Evolutionary conservation across 2,888 invertebrate genomes (phyloP).

Genomic region (Caenorhabditis angaria): DNA sequence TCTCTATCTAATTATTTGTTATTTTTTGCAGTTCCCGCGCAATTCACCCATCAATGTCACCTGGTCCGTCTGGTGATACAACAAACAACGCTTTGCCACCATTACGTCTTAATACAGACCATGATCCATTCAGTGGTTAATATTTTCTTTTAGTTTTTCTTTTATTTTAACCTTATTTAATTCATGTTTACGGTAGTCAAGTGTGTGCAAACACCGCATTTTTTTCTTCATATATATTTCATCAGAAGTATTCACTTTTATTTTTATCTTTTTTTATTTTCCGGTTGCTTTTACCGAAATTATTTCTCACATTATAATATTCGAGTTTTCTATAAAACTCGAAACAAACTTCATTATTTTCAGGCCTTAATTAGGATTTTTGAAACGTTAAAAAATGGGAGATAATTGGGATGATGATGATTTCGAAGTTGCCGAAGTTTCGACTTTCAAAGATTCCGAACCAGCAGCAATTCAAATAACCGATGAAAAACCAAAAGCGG

Average conservation of each 20-base stretch:
- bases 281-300: not conserved
- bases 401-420: slow-evolving; percentile 54
- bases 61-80: not conserved
- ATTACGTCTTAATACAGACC: slow-evolving; percentile 3
- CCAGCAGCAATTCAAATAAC: slow-evolving; percentile 14
- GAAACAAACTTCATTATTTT: not conserved
- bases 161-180: not conserved
- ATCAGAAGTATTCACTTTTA: slow-evolving; percentile 2
- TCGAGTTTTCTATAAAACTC: not conserved
- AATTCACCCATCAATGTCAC: not conserved
- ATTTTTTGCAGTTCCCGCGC: slow-evolving; percentile 17
- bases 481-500: slow-evolving; percentile 25
- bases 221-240: slow-evolving; percentile 1
- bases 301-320: not conserved
- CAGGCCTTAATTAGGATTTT: not conserved
- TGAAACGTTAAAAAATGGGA: not conserved
- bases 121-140: slow-evolving; percentile 16
- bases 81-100: not conserved
- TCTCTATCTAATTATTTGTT: slow-evolving; percentile 1
- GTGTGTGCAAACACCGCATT: not conserved
- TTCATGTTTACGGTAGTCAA: not conserved
- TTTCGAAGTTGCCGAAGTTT: slow-evolving; percentile 51
- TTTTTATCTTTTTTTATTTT: not conserved
- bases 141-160: not conserved
- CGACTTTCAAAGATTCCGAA: slow-evolving; percentile 33